Evolutionary conservation across 2,113 vertebrate species (phyloP).

Genomic region (Hippopotamus amphibius): DNA sequence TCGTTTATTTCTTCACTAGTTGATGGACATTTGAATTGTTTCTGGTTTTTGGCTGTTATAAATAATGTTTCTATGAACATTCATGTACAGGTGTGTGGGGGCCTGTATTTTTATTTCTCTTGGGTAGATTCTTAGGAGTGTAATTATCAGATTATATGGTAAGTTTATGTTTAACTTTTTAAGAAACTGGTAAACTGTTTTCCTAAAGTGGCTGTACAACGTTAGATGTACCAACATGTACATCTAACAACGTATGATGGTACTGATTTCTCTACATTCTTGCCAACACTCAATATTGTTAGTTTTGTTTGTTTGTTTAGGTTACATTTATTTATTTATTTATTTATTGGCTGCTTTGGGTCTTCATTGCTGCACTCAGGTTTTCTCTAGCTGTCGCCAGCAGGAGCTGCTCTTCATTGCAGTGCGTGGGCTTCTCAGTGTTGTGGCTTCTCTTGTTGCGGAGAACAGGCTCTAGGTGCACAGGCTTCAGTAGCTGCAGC

Average conservation of each 20-base stretch:
- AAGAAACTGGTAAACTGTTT: slow-evolving; percentile 41
- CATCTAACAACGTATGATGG: not conserved
- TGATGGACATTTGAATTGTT: not conserved
- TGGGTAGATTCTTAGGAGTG: not conserved
- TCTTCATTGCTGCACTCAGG: too few relatives aligned
- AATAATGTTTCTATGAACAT: not conserved
- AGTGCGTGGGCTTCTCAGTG: too few relatives aligned
- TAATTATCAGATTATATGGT: not conserved
- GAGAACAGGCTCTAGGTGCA: too few relatives aligned
- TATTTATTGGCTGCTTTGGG: too few relatives aligned
- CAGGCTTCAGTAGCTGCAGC: too few relatives aligned
- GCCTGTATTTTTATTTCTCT: not conserved
- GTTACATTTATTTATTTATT: too few relatives aligned
- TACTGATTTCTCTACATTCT: not conserved
- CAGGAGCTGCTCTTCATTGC: too few relatives aligned
- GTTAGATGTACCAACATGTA: not conserved
- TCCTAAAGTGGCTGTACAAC: not conserved
- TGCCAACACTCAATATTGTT: not conserved
- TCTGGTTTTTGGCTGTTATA: not conserved
- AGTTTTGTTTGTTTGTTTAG: not conserved
- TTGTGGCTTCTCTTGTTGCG: too few relatives aligned
- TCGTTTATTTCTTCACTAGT: not conserved
- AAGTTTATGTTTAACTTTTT: slow-evolving; percentile 39
- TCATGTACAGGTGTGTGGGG: not conserved
- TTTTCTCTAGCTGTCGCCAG: too few relatives aligned